Conservation (phyloP, 2,797 vertebrate species). For the Botia kubotai region DNA sequence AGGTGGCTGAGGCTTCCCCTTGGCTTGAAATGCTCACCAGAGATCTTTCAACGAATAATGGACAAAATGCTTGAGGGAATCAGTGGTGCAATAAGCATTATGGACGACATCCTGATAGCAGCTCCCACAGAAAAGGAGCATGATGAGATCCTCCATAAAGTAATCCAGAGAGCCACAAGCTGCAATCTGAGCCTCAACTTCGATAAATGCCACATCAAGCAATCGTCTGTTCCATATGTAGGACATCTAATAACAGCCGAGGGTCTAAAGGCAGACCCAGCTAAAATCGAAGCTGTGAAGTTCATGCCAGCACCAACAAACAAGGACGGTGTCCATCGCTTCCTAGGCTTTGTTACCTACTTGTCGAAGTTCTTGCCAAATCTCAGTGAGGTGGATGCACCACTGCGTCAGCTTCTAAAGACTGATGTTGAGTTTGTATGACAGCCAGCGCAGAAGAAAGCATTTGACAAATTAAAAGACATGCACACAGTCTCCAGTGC, state of each 20-base stretch:
- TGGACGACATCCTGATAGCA: constrained; percentile 47
- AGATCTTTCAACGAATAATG: constrained; percentile 46
- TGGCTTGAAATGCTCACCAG: constrained; percentile 38
- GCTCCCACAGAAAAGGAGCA: constrained; percentile 19
- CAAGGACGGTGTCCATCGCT: constrained; percentile 37
- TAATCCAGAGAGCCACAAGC: constrained; percentile 41
- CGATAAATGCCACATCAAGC: constrained; percentile 33
- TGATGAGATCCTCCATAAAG: constrained; percentile 24
- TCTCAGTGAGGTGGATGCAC: constrained; percentile 40
- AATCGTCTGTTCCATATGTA: constrained; percentile 34
- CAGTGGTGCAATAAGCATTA: constrained; percentile 15
- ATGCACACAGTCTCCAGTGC: not conserved
- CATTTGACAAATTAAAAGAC: constrained; percentile 15
- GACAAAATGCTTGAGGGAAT: constrained; percentile 29
- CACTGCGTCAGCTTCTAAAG: constrained; percentile 46
- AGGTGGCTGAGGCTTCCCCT: constrained; percentile 44
- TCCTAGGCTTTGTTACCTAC: constrained; percentile 19
- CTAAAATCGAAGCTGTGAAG: constrained; percentile 30
- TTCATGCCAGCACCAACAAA: constrained; percentile 12
- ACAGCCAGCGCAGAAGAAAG: constrained; percentile 42
- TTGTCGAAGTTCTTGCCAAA: constrained; percentile 45
- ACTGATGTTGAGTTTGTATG: constrained; percentile 43
- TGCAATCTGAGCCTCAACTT: constrained; percentile 24
- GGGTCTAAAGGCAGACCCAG: constrained; percentile 48
- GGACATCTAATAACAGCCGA: constrained; percentile 47